Evolutionary conservation across 2,888 invertebrate genomes (phyloP).

Genomic region (Hemicrepidius hirtus): DNA sequence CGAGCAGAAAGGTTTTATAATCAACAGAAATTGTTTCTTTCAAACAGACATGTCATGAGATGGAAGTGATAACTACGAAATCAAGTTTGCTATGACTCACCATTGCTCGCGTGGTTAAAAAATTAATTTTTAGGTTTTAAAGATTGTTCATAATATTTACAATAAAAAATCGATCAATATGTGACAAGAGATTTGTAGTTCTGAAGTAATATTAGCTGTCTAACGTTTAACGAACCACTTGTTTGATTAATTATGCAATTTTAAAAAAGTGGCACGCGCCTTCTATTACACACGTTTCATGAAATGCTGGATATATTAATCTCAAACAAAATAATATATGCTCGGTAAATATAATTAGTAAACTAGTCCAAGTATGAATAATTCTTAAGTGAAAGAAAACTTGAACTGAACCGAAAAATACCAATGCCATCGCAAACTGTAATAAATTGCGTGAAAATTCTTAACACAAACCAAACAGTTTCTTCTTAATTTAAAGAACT

Average conservation of each 20-base stretch:
- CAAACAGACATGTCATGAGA: too few species aligned
- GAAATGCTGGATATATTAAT: slow-evolving; percentile 26
- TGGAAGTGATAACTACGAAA: too few species aligned
- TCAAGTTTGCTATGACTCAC: too few species aligned
- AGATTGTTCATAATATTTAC: too few species aligned
- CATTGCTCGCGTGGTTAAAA: too few species aligned
- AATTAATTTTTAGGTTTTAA: too few species aligned
- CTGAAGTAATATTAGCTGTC: slow-evolving; percentile 21
- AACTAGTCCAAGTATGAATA: slow-evolving; percentile 25
- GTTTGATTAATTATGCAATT: slow-evolving; percentile 39
- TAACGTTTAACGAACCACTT: slow-evolving; percentile 9
- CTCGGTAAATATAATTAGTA: neutral
- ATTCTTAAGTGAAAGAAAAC: neutral
- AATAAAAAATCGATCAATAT: neutral
- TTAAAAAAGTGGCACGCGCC: slow-evolving; percentile 40
- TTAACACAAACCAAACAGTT: too few species aligned
- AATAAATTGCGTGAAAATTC: too few species aligned
- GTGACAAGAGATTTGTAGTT: slow-evolving; percentile 18
- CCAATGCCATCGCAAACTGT: too few species aligned
- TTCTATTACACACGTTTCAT: slow-evolving; percentile 30
- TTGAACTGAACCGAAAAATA: too few species aligned
- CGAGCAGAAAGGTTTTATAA: too few species aligned
- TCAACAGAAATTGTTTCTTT: too few species aligned
- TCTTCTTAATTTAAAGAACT: slow-evolving; percentile 7
- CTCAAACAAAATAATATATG: slow-evolving; percentile 1